Evolutionary conservation across 1,140 invertebrate species (phyloP).

Genomic region (Drosophila neocordata): DNA sequence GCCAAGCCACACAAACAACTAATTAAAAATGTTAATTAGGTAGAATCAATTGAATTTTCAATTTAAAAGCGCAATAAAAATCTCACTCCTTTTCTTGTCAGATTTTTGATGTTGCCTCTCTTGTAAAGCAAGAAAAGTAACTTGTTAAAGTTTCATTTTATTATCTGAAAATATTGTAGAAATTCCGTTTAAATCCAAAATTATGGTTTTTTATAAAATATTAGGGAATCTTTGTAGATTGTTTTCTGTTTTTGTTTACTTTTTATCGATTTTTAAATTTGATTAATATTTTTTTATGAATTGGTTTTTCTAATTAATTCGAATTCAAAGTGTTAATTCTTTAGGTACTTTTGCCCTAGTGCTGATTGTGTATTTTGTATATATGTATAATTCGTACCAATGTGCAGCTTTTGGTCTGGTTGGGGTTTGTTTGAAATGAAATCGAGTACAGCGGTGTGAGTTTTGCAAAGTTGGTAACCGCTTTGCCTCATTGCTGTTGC

Average conservation of each 20-base stretch:
- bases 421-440: slow-evolving; percentile 58
- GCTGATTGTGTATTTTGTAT: slow-evolving; percentile 31
- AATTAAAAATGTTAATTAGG: slow-evolving; percentile 13
- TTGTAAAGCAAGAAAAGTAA: no score
- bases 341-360: not conserved
- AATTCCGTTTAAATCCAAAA: no score
- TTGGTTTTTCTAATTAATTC: not conserved
- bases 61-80: no score
- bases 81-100: no score
- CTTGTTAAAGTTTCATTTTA: no score
- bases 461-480: slow-evolving; percentile 58
- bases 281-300: no score
- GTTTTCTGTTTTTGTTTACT: not conserved
- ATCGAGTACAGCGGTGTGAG: slow-evolving; percentile 63
- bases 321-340: not conserved
- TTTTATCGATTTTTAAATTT: not conserved
- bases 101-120: no score
- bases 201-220: no score
- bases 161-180: no score
- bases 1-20: slow-evolving; percentile 21
- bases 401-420: slow-evolving; percentile 37
- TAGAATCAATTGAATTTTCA: not conserved
- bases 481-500: slow-evolving; percentile 58
- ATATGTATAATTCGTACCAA: slow-evolving; percentile 23
- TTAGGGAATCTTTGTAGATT: no score